phyloP scores from a whole-genome alignment of 2,797 vertebrate species.

The Cossypha heuglini region DNA sequence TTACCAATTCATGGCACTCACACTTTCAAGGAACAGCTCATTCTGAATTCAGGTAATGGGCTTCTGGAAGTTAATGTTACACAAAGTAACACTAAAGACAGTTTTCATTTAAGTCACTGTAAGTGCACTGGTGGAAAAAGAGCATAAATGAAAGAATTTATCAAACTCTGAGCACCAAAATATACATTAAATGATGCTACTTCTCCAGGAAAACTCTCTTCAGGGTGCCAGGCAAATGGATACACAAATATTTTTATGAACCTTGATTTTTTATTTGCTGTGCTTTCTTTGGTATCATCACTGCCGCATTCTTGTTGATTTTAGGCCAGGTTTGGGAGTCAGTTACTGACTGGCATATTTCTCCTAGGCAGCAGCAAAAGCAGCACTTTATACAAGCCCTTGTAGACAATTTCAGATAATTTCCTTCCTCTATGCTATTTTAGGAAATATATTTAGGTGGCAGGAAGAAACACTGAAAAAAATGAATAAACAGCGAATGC shows the following conservation, averaged over 20 bases:
- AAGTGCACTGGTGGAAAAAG: background rate
- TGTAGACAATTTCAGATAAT: background rate
- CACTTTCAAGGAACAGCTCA: background rate
- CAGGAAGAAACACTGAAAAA: background rate
- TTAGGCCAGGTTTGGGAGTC: background rate
- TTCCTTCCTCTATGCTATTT: conserved; percentile 12
- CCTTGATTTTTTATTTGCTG: background rate
- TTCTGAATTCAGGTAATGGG: background rate
- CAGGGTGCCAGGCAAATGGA: background rate
- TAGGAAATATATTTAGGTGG: background rate
- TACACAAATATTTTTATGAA: background rate
- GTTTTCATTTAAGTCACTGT: background rate
- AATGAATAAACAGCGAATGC: background rate
- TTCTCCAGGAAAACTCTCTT: background rate
- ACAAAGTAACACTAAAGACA: background rate
- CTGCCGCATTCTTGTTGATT: background rate
- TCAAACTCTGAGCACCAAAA: background rate
- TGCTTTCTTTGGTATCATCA: background rate
- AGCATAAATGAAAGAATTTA: background rate
- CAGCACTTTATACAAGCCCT: background rate
- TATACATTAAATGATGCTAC: background rate
- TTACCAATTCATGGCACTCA: background rate
- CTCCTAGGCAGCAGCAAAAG: background rate
- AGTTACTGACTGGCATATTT: background rate
- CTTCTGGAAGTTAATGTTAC: background rate